A percentile compares a stretch with the other conserved stretches of the same genome.
Evolutionary conservation across 2,113 vertebrate species (phyloP).

Genomic region (Lonchura striata): DNA sequence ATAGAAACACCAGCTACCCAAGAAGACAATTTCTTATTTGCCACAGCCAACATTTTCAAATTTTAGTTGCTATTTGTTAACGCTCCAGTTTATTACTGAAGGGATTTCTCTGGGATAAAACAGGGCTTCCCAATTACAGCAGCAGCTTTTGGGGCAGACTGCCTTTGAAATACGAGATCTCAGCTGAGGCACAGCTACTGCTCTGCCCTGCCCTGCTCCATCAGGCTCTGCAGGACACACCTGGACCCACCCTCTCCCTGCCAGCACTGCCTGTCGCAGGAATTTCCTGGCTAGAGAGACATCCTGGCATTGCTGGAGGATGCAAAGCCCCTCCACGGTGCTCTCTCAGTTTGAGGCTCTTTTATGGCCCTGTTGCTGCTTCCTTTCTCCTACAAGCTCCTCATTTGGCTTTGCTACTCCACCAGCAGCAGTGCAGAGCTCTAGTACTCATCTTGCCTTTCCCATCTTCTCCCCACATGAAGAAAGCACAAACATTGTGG

Average conservation of each 20-base stretch:
- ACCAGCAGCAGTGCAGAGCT: accelerated
- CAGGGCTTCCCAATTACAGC: neutral
- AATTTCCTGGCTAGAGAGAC: neutral
- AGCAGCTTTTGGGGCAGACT: neutral
- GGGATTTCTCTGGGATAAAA: neutral
- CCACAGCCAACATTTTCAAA: neutral
- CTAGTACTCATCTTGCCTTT: neutral
- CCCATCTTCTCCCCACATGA: neutral
- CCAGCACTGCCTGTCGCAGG: neutral
- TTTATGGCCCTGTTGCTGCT: neutral
- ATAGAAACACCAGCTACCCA: neutral
- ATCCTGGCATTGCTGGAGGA: neutral
- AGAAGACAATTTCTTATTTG: neutral
- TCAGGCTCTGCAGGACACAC: neutral
- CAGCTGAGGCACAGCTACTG: neutral
- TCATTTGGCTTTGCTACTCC: neutral
- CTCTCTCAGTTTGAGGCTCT: neutral
- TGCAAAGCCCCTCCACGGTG: neutral
- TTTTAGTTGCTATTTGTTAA: neutral
- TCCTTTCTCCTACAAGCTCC: neutral
- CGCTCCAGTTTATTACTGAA: neutral
- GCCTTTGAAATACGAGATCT: neutral
- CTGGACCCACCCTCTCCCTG: neutral
- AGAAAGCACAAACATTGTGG: neutral
- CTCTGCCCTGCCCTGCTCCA: neutral